Base-by-base conservation (phyloP, 2,113 vertebrate genomes). In the Cynocephalus volans region DNA sequence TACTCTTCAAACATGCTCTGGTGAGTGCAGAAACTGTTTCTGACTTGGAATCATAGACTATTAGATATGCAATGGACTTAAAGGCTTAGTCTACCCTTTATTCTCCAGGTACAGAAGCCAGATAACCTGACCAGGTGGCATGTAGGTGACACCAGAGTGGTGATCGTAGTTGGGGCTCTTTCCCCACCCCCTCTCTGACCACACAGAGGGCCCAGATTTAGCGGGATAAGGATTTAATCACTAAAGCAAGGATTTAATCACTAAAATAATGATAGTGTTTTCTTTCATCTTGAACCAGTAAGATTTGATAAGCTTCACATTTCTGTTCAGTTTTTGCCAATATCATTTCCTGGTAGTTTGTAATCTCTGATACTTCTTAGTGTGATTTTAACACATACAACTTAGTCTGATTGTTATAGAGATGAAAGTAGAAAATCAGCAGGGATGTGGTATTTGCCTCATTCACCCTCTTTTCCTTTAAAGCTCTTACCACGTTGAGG, bases 1-100 rank as follows among this genome's bases (percentile, higher is more conserved):
- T 64, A 21, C 18, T 60, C 72, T 89, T 52, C 19, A 73, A 3
- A 58, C 23, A 2, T 89, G 31, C 52, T 52, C 79, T 52, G 6
- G 69, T 52, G 73, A 56, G 31, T 56, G 81, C n/a, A 77, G 67
- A 85, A 93, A 70, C 17, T 80, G 48, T 83, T 77, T 88, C 76
- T 69, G 60, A 64, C 50, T 58, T 87, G 80, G 79, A 84, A 17
- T 79, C 8, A 1, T 56, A 67, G 60, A 69, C 18, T 80, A 19
- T 88, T 70, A 76, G 36, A 41, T 77, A 19, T 11, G 41, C 28
- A 87, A 58, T 93, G 19, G 18, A 54, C 17, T 41, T 56, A 19
- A 41, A 77, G 26, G 14, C n/a, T 50, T 77, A 5, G 41, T n/a
- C 33, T 1, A 14, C n/a, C 24, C 17, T 48, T 73, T 48, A 48